Evolutionary conservation across 2,888 invertebrate species (phyloP).

Genomic region (Polydrusus cervinus): DNA sequence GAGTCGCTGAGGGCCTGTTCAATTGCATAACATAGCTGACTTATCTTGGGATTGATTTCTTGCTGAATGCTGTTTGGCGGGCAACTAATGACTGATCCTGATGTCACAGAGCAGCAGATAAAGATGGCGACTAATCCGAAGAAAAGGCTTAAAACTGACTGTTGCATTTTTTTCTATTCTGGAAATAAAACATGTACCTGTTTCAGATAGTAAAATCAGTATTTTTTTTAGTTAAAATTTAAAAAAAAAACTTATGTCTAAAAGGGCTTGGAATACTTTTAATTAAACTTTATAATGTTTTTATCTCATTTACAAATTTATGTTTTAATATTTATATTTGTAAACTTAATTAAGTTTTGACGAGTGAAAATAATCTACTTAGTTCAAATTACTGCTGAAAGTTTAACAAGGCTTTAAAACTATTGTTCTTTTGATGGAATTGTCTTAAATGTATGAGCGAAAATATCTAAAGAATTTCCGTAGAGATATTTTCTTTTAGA

Average conservation of each 20-base stretch:
- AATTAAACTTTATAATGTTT: too few species aligned
- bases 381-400: background rate
- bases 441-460: background rate
- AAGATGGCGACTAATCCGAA: conserved; percentile 56
- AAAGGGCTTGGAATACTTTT: too few species aligned
- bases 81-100: conserved; percentile 62
- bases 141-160: conserved; percentile 52
- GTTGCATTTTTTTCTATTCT: conserved; percentile 58
- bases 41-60: conserved; percentile 59
- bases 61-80: conserved; percentile 59
- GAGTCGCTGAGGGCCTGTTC: conserved; percentile 62
- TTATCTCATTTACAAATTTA: too few species aligned
- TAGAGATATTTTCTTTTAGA: conserved; percentile 1
- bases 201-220: background rate
- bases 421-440: background rate
- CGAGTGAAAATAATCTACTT: background rate
- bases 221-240: too few species aligned
- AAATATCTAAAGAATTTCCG: background rate
- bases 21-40: conserved; percentile 61
- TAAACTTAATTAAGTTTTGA: background rate
- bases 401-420: conserved; percentile 3
- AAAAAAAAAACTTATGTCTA: too few species aligned
- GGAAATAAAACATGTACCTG: conserved; percentile 40
- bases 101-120: conserved; percentile 49
- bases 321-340: too few species aligned